Conservation (phyloP, 2,888 invertebrate genomes). For the Caenorhabditis sp. region DNA sequence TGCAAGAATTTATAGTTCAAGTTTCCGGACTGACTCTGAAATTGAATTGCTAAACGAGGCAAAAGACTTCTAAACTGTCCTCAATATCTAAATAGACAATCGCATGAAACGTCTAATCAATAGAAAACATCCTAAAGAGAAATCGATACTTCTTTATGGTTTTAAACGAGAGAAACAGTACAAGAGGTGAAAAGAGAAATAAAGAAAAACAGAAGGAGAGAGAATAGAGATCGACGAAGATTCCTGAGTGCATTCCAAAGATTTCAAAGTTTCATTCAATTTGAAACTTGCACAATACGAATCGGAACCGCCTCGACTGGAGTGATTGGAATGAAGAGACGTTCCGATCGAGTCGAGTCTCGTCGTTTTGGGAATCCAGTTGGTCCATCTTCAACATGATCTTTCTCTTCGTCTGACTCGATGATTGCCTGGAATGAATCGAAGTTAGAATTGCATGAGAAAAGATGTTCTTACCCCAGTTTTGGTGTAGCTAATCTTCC, state of each 20-base stretch:
- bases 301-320: constrained; percentile 59
- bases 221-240: constrained; percentile 23
- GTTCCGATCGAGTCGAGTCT: constrained; percentile 61
- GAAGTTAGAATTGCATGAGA: background rate
- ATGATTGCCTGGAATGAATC: constrained; percentile 55
- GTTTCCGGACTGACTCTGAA: constrained; percentile 23
- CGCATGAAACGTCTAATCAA: constrained; percentile 1
- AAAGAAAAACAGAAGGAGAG: background rate
- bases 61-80: background rate
- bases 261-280: constrained; percentile 2
- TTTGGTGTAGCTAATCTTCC: constrained; percentile 63
- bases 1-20: background rate
- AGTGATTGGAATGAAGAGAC: constrained; percentile 62
- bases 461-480: constrained; percentile 41
- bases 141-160: background rate
- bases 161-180: constrained; percentile 10
- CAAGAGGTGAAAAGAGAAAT: background rate
- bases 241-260: constrained; percentile 44
- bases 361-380: constrained; percentile 48
- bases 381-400: constrained; percentile 18
- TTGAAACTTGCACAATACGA: constrained; percentile 60
- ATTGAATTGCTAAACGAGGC: background rate
- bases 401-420: constrained; percentile 64
- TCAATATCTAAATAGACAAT: background rate
- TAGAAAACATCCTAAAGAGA: background rate